Evolutionary conservation across 2,888 invertebrate species (phyloP), one percentile per base, ranked within the genome.

Genomic region (Furcula furcula): DNA sequence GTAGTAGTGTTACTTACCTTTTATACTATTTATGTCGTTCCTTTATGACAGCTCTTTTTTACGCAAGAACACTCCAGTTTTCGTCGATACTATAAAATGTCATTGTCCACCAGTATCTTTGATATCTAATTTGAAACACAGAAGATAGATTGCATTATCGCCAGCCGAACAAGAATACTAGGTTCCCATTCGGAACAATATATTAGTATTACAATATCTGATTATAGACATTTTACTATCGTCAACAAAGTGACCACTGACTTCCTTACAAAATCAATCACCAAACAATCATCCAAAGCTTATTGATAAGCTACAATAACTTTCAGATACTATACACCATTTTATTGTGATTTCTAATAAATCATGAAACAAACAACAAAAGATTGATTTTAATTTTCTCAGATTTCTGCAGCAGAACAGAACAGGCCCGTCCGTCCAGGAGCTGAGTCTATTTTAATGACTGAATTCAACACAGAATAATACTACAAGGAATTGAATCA

Each of bases 101-200:
- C 79, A 80, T 72, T 50, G 59, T 74, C 52, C 50, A 61, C 48
- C 44, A 57, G 64, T 70, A 70, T 66, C 65, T 76, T 68, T 69
- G 68, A 50, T 65, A 74, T 61, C 65, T 55, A 40, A 67, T 63
- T 57, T 65, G 64, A 40, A 62, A 67, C 47, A 45, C 54, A 38
- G 65, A 56, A 34, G 57, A 54, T 59, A 34, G 57, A 54, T 59
- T 64, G 55, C 74, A 75, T 72, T 58, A 56, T 74, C 46, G 46
- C 40, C 32, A 46, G 39, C 56, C 45, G 49, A 34, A 23, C 39
- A 29, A 30, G 32, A 30, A 46, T 51, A 43, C 23, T 2, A 33
- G 43, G 50, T 41, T n/a, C n/a, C n/a, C n/a, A n/a, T n/a, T n/a
- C n/a, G n/a, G n/a, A n/a, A 46, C 11, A 26, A 43, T 36, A 47